These are phyloP conservation scores for Miichthys miiuy DNA, from an alignment of 2,797 vertebrate genomes.

Conservation along the genomic window DNA sequence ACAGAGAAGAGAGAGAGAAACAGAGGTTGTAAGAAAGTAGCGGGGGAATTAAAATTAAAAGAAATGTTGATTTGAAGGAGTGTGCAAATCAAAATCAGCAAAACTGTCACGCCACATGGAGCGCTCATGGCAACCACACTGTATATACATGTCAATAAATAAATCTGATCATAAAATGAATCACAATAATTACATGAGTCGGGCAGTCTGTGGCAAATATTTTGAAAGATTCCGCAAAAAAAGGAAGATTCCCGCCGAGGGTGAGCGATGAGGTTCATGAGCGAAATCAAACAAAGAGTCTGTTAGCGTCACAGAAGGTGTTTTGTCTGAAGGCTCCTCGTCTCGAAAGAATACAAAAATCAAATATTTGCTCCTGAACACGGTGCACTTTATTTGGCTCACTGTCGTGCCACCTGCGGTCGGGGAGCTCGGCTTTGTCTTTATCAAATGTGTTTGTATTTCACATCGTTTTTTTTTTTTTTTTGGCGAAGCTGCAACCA, in stretches of 20 bases:
- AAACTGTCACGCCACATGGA: slow-evolving; percentile 72
- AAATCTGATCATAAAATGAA: slow-evolving; percentile 45
- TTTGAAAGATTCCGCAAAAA: not conserved
- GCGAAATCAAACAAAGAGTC: slow-evolving; percentile 9
- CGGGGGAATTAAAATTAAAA: not conserved
- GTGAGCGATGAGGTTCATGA: not conserved
- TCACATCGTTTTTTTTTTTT: slow-evolving; percentile 36
- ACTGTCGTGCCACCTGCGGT: slow-evolving; percentile 44
- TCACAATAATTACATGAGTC: slow-evolving; percentile 39
- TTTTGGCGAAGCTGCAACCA: slow-evolving; percentile 36
- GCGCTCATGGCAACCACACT: slow-evolving; percentile 47
- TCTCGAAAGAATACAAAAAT: slow-evolving; percentile 30
- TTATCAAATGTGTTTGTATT: slow-evolving; percentile 40
- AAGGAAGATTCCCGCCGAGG: not conserved
- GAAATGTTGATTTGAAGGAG: slow-evolving; percentile 9
- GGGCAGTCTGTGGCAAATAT: slow-evolving; percentile 3
- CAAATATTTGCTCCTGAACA: slow-evolving; percentile 40
- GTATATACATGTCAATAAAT: slow-evolving; percentile 65
- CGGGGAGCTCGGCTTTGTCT: slow-evolving; percentile 36
- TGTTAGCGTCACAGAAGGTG: slow-evolving; percentile 23
- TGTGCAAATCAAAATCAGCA: slow-evolving; percentile 82
- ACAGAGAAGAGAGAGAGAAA: slow-evolving; percentile 19
- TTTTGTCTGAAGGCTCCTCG: slow-evolving; percentile 32
- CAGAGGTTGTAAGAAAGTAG: slow-evolving; percentile 4
- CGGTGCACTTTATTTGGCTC: slow-evolving; percentile 41